These are phyloP conservation scores for Apeira syringaria DNA, from an alignment of 2,888 invertebrate genomes.

Conservation along the genomic window DNA sequence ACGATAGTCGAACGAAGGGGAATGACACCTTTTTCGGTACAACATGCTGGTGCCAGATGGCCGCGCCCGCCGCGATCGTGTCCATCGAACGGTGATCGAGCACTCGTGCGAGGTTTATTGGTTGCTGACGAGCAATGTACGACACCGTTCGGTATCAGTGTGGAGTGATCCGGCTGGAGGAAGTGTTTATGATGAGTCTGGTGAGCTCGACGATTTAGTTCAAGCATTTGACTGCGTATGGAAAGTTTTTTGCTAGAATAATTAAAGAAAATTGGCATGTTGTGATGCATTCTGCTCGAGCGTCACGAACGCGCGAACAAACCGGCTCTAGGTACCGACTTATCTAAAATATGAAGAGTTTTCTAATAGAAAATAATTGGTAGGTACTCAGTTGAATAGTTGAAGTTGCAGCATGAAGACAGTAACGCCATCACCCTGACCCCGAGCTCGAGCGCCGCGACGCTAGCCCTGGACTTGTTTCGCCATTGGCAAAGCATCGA, in stretches of 20 bases:
- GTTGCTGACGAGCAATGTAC: constrained; percentile 34
- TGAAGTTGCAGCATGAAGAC: constrained; percentile 11
- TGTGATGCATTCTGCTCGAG: no score
- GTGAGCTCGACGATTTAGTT: no score
- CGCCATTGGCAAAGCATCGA: constrained; percentile 41
- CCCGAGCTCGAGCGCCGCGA: constrained; percentile 49
- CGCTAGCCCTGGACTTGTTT: constrained; percentile 70
- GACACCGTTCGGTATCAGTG: constrained; percentile 1
- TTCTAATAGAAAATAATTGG: not conserved
- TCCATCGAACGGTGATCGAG: constrained; percentile 34
- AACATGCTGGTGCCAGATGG: constrained; percentile 52
- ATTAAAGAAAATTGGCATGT: no score
- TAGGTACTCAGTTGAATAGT: not conserved
- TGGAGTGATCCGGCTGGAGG: not conserved
- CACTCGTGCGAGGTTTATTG: not conserved
- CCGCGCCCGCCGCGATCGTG: constrained; percentile 30
- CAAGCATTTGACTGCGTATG: no score
- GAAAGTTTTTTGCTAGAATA: no score
- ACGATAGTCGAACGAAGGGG: constrained; percentile 53
- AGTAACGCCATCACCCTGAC: constrained; percentile 54
- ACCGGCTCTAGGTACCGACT: no score
- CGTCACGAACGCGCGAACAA: no score
- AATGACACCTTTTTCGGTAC: constrained; percentile 55
- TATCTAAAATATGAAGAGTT: not conserved
- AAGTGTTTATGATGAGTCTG: not conserved